phyloP scores from a whole-genome alignment of 2,888 invertebrate species.

The Drosophila quinaria region DNA sequence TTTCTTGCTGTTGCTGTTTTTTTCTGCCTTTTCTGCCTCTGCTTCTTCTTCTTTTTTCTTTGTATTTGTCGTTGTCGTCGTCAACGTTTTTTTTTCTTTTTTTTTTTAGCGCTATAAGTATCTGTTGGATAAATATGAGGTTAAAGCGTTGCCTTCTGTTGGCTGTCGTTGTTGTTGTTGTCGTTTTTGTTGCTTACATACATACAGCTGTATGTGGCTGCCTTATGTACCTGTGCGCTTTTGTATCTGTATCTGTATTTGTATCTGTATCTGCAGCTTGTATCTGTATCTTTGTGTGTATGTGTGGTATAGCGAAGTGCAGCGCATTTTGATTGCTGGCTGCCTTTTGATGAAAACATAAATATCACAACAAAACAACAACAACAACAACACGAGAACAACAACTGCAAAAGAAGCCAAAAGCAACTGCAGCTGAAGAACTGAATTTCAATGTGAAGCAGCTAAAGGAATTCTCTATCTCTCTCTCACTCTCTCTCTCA shows the following conservation, averaged over 20 bases:
- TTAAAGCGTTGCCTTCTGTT: conserved; percentile 84
- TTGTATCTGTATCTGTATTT: conserved; percentile 30
- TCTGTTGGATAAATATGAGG: conserved; percentile 85
- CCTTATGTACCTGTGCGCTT: conserved; percentile 52
- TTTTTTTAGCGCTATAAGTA: conserved; percentile 75
- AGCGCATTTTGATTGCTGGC: conserved; percentile 81
- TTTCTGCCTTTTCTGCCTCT: conserved; percentile 20
- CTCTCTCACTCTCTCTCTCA: conserved; percentile 18
- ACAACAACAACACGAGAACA: conserved; percentile 36
- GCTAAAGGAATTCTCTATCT: conserved; percentile 38
- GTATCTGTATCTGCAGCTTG: conserved; percentile 19
- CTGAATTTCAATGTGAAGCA: conserved; percentile 36
- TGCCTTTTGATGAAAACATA: conserved; percentile 81
- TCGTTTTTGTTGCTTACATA: conserved; percentile 27
- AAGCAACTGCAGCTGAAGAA: conserved; percentile 53
- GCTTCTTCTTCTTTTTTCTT: conserved; percentile 23
- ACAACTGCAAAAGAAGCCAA: conserved; percentile 43
- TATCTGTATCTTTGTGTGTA: conserved; percentile 26
- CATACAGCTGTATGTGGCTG: conserved; percentile 41
- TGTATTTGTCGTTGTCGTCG: conserved; percentile 64
- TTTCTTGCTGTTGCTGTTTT: conserved; percentile 67
- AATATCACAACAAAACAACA: conserved; percentile 72
- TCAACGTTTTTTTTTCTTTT: conserved; percentile 58
- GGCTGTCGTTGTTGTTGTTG: conserved; percentile 44
- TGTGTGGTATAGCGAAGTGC: conserved; percentile 66